These are phyloP conservation scores for Panurus biarmicus DNA, from an alignment of 2,113 vertebrate species.

Conservation along the genomic window DNA sequence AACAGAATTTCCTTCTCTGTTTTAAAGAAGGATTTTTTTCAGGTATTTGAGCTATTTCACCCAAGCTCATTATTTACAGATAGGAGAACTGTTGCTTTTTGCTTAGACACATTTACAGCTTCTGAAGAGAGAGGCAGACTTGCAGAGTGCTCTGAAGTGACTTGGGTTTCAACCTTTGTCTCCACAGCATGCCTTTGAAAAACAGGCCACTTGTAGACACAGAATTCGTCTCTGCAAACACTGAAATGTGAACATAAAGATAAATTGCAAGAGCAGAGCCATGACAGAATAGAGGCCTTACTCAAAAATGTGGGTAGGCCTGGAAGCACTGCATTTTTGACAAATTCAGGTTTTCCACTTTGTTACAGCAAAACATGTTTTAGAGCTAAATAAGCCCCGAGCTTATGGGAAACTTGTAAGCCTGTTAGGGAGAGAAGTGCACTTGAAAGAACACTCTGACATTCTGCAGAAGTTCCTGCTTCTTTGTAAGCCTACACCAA, in stretches of 20 bases:
- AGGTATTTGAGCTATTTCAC: not conserved
- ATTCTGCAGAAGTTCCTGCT: not conserved
- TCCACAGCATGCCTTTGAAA: slow-evolving; percentile 16
- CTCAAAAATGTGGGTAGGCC: not conserved
- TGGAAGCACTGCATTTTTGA: not conserved
- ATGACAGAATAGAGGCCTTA: not conserved
- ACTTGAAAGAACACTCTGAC: not conserved
- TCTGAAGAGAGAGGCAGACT: slow-evolving; percentile 5
- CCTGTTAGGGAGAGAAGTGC: not conserved
- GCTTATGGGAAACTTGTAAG: not conserved
- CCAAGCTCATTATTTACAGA: not conserved
- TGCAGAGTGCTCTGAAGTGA: slow-evolving; percentile 13
- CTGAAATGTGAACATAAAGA: not conserved
- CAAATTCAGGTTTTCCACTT: not conserved
- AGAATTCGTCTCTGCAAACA: not conserved
- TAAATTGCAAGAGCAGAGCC: not conserved
- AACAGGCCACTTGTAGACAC: not conserved
- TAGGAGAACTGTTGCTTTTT: not conserved
- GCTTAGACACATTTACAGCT: slow-evolving; percentile 1
- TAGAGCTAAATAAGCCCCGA: not conserved
- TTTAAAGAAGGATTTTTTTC: not conserved
- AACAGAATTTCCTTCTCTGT: not conserved
- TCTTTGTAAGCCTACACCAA: not conserved
- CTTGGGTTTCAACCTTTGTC: slow-evolving; percentile 45
- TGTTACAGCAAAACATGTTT: not conserved